Base-by-base conservation (phyloP, 2,797 vertebrate genomes). In the Helarctos malayanus region DNA sequence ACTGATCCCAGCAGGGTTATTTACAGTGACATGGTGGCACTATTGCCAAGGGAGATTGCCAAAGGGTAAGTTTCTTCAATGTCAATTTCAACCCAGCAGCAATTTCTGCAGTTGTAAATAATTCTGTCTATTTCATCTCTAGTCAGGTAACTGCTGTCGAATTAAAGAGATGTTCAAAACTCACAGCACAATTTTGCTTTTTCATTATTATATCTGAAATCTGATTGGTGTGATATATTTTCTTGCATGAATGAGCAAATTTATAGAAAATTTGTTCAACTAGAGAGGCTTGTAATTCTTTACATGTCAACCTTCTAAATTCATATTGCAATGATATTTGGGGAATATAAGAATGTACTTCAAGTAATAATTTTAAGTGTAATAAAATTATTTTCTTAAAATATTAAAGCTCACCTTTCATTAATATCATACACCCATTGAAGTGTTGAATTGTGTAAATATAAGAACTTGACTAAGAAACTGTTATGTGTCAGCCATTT, bases 1-100 rank as follows among this genome's bases (percentile, higher is more conserved):
- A 78, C 95, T 95, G 95, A 98, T 97, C 89, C 71, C 32, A 52
- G 85, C 49, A 5, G 27, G 49, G 32, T 73, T 98, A 98, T 98
- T 71, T 94, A 94, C 65, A 79, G 81, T 97, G 97, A 97, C 90
- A 96, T 0, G 7, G 73, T 90, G 76, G 54, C 80, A 95, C 25
- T 7, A 29, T 82, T 97, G 79, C 93, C 98, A 0, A 15, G 45
- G 56, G 78, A 25, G 7, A 15, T 97, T 57, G 84, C 80, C 92
- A 84, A 81, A 92, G 73, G 47, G 45, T 0, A 63, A 29, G 16
- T 29, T 63, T 92, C n/a, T 73, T 73, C 73, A 91, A 10, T 95
- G 94, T 96, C 71, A 92, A 18, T 92, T 92, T 95, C 73, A 95
- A 95, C 73, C 76, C 13, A 92, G n/a, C 23, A 80, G n/a, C 7